A percentile compares a stretch with the other conserved stretches of the same genome.
These are phyloP conservation scores for Hedychridium roseum DNA, from an alignment of 2,888 invertebrate species.

Conservation along the genomic window DNA sequence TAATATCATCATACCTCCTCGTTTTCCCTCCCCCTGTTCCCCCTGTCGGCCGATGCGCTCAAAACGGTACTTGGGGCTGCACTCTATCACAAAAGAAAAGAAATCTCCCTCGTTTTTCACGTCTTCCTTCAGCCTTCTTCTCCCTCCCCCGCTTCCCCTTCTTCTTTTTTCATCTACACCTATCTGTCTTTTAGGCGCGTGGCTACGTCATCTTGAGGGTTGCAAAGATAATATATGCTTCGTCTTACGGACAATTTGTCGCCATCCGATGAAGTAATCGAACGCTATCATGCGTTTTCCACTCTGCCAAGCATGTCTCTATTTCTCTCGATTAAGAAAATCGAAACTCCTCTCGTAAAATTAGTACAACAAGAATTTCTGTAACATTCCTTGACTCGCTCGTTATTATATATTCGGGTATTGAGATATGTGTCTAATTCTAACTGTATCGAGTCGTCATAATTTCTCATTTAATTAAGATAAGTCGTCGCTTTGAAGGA, in stretches of 20 bases:
- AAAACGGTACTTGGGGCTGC: not conserved
- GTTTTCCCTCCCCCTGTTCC: too few species aligned
- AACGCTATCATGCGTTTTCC: conserved; percentile 36
- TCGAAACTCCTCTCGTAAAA: too few species aligned
- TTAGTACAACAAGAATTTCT: too few species aligned
- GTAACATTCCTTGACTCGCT: too few species aligned
- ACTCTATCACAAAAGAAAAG: conserved; percentile 10
- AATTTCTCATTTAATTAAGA: too few species aligned
- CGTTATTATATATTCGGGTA: too few species aligned
- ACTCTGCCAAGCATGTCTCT: too few species aligned
- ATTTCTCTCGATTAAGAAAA: too few species aligned
- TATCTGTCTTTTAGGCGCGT: conserved; percentile 17
- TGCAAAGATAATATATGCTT: conserved; percentile 37
- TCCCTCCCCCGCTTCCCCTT: not conserved
- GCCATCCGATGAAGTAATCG: conserved; percentile 48
- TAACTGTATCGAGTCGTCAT: too few species aligned
- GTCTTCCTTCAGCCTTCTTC: not conserved
- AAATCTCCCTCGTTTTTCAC: conserved; percentile 10
- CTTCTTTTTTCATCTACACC: not conserved
- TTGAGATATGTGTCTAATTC: too few species aligned
- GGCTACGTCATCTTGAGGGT: conserved; percentile 25
- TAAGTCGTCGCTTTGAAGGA: too few species aligned
- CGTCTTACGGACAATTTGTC: conserved; percentile 48
- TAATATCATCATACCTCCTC: conserved; percentile 50
- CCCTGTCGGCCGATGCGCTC: too few species aligned